These are phyloP conservation scores for Balearica regulorum DNA, from an alignment of 2,797 vertebrate species.

Conservation along the genomic window DNA sequence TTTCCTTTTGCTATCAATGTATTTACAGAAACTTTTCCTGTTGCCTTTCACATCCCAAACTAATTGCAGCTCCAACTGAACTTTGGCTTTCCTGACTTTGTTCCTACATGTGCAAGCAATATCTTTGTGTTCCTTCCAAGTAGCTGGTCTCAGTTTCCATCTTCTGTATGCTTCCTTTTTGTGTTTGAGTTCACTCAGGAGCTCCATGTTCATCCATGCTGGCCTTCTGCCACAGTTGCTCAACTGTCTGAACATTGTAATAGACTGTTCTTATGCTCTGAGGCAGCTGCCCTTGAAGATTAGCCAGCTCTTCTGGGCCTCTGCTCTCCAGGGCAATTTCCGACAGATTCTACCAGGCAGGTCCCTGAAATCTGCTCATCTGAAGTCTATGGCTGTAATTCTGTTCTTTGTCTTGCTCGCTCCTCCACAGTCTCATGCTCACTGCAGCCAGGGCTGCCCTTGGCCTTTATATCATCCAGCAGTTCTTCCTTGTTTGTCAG, in stretches of 20 bases:
- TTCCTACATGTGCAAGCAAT: neutral
- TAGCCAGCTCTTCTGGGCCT: neutral
- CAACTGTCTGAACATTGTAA: neutral
- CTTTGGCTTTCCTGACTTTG: neutral
- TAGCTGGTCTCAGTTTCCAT: neutral
- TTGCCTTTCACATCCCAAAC: neutral
- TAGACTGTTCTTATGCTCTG: neutral
- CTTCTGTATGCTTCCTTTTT: neutral
- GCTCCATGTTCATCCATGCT: neutral
- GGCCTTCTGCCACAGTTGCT: conserved; percentile 15
- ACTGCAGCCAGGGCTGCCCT: neutral
- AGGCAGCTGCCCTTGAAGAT: conserved; percentile 12
- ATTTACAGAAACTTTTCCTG: neutral
- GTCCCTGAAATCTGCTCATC: conserved; percentile 21
- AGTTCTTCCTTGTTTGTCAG: neutral
- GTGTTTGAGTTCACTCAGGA: neutral
- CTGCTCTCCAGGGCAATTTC: conserved; percentile 36
- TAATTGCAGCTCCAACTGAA: neutral
- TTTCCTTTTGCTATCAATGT: neutral
- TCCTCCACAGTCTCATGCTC: neutral
- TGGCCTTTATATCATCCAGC: neutral
- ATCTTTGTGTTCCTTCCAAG: neutral
- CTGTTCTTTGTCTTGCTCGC: neutral
- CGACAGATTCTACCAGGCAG: conserved; percentile 32
- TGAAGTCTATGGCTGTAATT: neutral